Conservation (phyloP, 2,888 invertebrate species). For the Leptopilina syphax region DNA sequence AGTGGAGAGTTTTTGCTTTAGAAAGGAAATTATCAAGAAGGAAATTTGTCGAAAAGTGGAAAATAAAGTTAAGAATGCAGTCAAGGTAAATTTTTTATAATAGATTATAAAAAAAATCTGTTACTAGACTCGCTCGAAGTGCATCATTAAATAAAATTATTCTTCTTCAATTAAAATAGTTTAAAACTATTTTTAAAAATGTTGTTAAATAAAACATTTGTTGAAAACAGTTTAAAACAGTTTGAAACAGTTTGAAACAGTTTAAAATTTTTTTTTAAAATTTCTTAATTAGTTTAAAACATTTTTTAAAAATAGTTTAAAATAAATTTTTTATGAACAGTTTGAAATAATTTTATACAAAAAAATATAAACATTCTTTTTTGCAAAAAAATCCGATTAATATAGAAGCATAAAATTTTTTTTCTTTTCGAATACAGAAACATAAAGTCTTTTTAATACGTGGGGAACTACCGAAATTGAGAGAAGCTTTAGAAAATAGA, state of each 20-base stretch:
- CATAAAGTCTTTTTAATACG: slow-evolving; percentile 71
- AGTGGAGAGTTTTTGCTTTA: slow-evolving; percentile 48
- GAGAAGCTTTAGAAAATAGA: slow-evolving; percentile 66
- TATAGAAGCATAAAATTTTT: slow-evolving; percentile 67
- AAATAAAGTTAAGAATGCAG: slow-evolving; percentile 63
- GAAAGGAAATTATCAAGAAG: slow-evolving; percentile 56
- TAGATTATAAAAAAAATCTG: background rate
- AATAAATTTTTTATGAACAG: background rate
- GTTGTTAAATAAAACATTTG: too few relatives aligned
- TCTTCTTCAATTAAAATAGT: too few relatives aligned
- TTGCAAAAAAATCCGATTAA: too few relatives aligned
- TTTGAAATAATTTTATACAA: background rate
- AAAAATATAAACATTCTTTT: background rate
- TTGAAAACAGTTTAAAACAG: too few relatives aligned
- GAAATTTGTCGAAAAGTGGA: slow-evolving; percentile 63
- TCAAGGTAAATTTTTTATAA: slow-evolving; percentile 58
- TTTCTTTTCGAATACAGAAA: slow-evolving; percentile 53
- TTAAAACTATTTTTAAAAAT: too few relatives aligned
- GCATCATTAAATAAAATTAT: too few relatives aligned
- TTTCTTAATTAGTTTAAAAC: too few relatives aligned
- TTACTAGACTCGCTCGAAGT: too few relatives aligned
- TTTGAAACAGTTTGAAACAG: too few relatives aligned
- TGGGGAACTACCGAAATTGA: slow-evolving; percentile 70
- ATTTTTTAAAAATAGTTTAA: too few relatives aligned
- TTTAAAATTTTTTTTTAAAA: too few relatives aligned